Conservation (phyloP, 2,888 invertebrate species). For the Cactoblastis cactorum region DNA sequence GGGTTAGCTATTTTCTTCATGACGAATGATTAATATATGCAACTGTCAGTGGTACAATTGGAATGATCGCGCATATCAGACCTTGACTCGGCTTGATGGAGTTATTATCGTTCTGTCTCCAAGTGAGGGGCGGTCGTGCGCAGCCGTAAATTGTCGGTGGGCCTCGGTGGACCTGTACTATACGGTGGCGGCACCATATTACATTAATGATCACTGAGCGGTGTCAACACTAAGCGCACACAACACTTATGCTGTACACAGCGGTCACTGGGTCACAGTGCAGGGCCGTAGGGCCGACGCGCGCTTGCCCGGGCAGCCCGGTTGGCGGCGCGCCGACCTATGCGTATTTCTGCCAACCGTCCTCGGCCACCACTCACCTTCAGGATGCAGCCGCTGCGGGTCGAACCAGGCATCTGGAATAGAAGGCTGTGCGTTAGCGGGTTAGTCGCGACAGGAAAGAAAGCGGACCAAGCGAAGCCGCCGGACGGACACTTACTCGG, state of each 20-base stretch:
- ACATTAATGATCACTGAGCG: neutral
- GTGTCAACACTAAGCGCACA: slow-evolving; percentile 15
- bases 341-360: slow-evolving; percentile 45
- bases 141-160: slow-evolving; percentile 22
- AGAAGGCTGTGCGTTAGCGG: slow-evolving; percentile 78
- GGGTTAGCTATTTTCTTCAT: slow-evolving; percentile 11
- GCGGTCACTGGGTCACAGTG: slow-evolving; percentile 34
- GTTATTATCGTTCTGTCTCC: slow-evolving; percentile 48
- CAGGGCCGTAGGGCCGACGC: slow-evolving; percentile 27
- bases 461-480: slow-evolving; percentile 55
- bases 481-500: slow-evolving; percentile 64
- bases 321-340: slow-evolving; percentile 51
- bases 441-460: slow-evolving; percentile 72
- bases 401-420: slow-evolving; percentile 96
- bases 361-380: slow-evolving; percentile 84
- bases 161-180: no score
- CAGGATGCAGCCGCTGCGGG: slow-evolving; percentile 93
- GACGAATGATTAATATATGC: slow-evolving; percentile 30
- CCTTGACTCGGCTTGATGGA: slow-evolving; percentile 43
- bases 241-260: slow-evolving; percentile 31
- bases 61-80: slow-evolving; percentile 34
- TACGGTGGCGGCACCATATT: neutral
- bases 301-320: slow-evolving; percentile 42
- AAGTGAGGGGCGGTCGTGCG: slow-evolving; percentile 25
- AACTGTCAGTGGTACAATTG: slow-evolving; percentile 33